Evolutionary conservation across 2,797 vertebrate genomes (phyloP).

Genomic region (Peromyscus eremicus): DNA sequence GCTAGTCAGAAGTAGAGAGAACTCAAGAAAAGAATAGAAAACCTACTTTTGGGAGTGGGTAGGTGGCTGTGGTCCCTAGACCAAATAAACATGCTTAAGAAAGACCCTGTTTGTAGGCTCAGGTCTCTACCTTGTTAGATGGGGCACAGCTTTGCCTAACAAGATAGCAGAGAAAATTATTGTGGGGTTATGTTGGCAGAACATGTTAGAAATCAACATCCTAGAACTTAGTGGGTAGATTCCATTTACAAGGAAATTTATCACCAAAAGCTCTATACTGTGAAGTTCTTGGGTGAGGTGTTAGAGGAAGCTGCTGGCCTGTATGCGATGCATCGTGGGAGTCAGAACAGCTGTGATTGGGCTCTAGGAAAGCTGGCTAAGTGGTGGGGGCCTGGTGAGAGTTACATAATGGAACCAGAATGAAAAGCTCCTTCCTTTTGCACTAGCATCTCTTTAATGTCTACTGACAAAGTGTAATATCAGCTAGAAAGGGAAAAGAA

Average conservation of each 20-base stretch:
- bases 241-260: background rate
- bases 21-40: background rate
- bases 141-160: background rate
- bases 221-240: background rate
- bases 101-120: background rate
- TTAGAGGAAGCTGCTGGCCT: slow-evolving; percentile 2
- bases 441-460: background rate
- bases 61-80: background rate
- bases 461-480: background rate
- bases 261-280: background rate
- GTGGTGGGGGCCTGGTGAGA: background rate
- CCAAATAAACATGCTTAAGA: background rate
- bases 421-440: background rate
- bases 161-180: background rate
- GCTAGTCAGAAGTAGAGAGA: background rate
- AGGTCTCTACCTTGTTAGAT: background rate
- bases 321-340: background rate
- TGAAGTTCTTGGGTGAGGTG: background rate
- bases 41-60: background rate
- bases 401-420: background rate
- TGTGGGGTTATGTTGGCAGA: background rate
- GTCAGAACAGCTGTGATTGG: background rate
- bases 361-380: background rate
- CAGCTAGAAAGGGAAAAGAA: background rate
- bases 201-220: background rate